Conservation (phyloP, 1,140 invertebrate genomes). For the Caenorhabditis brenneri region DNA sequence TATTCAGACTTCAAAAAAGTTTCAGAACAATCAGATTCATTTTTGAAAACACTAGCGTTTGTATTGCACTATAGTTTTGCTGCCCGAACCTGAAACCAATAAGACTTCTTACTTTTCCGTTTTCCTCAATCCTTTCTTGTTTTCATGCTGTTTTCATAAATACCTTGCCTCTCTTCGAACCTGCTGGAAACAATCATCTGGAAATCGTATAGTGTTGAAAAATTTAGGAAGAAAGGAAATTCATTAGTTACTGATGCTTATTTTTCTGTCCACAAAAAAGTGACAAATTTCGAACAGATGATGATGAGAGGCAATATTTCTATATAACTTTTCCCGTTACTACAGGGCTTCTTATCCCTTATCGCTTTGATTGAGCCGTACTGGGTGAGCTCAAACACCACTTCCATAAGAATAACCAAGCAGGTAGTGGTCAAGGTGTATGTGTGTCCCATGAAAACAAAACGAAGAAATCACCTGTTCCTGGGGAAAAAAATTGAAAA, state of each 20-base stretch:
- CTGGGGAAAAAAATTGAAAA: not conserved
- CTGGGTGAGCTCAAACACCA: not conserved
- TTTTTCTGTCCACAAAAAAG: not conserved
- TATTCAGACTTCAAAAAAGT: no score
- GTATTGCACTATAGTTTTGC: no score
- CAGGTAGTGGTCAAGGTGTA: not conserved
- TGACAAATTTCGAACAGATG: not conserved
- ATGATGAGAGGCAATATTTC: not conserved
- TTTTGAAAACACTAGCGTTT: no score
- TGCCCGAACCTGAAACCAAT: no score
- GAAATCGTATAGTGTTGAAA: not conserved
- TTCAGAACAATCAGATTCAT: no score
- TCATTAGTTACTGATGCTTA: not conserved
- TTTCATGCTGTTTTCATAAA: no score
- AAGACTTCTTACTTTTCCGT: no score
- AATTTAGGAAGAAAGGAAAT: not conserved
- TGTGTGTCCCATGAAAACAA: not conserved
- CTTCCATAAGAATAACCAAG: not conserved
- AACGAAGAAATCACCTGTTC: constrained; percentile 1
- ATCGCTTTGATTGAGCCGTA: not conserved
- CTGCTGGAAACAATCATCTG: not conserved
- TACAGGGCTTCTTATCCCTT: not conserved
- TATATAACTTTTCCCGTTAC: not conserved
- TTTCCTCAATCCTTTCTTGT: no score
- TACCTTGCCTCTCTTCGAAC: not conserved